Evolutionary conservation across 2,888 invertebrate species (phyloP).

Genomic region (Neoscelio sp.): DNA sequence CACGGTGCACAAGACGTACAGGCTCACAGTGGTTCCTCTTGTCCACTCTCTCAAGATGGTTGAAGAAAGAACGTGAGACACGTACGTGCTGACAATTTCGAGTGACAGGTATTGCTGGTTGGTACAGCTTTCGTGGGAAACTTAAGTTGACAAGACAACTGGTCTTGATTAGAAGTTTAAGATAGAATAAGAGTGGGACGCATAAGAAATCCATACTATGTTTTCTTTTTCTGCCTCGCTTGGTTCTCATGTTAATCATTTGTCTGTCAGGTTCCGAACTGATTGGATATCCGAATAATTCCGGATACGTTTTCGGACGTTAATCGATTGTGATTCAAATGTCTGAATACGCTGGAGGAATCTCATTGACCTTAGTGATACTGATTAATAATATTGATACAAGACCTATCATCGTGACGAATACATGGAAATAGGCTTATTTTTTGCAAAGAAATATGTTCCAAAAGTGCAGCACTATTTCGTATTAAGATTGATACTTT

Average conservation of each 20-base stretch:
- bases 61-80: conserved; percentile 69
- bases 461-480: no score
- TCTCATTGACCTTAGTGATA: conserved; percentile 18
- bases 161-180: conserved; percentile 65
- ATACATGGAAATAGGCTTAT: neutral
- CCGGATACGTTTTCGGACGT: conserved; percentile 26
- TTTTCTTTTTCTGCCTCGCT: conserved; percentile 49
- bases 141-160: conserved; percentile 68
- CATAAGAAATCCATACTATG: conserved; percentile 49
- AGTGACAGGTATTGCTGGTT: conserved; percentile 74
- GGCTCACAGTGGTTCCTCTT: conserved; percentile 66
- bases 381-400: conserved; percentile 37
- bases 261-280: conserved; percentile 42
- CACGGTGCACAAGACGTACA: conserved; percentile 59
- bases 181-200: conserved; percentile 69
- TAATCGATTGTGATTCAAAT: conserved; percentile 57
- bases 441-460: neutral
- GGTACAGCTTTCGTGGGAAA: conserved; percentile 74
- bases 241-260: conserved; percentile 64
- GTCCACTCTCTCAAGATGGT: conserved; percentile 75
- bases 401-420: conserved; percentile 1
- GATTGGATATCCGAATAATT: conserved; percentile 42
- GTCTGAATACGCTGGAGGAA: conserved; percentile 23
- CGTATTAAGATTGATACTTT: no score
- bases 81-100: conserved; percentile 67